Conservation (phyloP, 2,888 invertebrate species). For the Panopea generosa region DNA sequence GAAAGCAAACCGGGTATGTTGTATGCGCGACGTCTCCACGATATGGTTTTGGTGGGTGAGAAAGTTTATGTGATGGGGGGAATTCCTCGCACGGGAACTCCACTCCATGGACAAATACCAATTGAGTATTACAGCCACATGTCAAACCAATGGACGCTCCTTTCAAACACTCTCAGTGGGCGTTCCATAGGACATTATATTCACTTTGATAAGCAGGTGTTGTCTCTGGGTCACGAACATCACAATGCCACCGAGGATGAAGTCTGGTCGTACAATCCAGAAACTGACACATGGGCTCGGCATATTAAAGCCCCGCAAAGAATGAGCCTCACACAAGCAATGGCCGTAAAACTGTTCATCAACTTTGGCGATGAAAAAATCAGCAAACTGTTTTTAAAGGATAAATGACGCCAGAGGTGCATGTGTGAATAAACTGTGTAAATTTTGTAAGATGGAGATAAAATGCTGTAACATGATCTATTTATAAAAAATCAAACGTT, state of each 20-base stretch:
- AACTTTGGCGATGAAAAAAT: constrained; percentile 83
- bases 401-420: constrained; percentile 66
- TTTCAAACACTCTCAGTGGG: constrained; percentile 83
- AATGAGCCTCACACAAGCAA: constrained; percentile 80
- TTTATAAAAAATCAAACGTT: no score
- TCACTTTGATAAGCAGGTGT: constrained; percentile 77
- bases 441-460: no score
- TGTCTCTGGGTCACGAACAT: constrained; percentile 84
- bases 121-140: constrained; percentile 81
- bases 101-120: constrained; percentile 83
- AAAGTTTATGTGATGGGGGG: constrained; percentile 83
- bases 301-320: constrained; percentile 82
- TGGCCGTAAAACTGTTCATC: constrained; percentile 77
- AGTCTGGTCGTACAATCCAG: constrained; percentile 81
- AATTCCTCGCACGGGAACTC: constrained; percentile 81
- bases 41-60: constrained; percentile 79
- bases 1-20: constrained; percentile 81
- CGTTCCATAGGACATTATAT: constrained; percentile 84
- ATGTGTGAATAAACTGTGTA: constrained; percentile 33
- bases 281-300: constrained; percentile 79
- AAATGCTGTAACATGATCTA: no score
- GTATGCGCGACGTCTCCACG: constrained; percentile 82
- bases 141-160: constrained; percentile 83
- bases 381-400: constrained; percentile 75
- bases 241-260: constrained; percentile 84